phyloP scores from a whole-genome alignment of 2,888 invertebrate genomes.

The Mythimna loreyi region DNA sequence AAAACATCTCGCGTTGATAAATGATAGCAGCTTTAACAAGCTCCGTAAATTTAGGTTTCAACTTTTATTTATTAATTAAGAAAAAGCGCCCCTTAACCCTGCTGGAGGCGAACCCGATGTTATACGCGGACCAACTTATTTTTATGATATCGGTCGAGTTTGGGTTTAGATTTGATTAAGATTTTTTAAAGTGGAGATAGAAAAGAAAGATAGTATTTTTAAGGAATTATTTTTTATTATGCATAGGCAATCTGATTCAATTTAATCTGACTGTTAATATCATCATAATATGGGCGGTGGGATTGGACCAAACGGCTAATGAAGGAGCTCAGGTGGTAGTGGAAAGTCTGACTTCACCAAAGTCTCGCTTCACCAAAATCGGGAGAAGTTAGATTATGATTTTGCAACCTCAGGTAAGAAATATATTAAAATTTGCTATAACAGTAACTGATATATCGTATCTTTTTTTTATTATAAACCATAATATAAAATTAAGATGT shows the following conservation, averaged over 20 bases:
- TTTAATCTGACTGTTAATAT: no score
- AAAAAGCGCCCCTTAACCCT: constrained; percentile 39
- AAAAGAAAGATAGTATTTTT: background rate
- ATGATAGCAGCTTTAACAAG: constrained; percentile 49
- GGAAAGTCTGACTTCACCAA: no score
- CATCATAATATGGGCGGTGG: no score
- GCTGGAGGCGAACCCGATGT: constrained; percentile 17
- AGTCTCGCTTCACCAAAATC: no score
- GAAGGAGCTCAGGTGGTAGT: no score
- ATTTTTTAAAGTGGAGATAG: constrained; percentile 1
- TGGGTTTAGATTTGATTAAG: constrained; percentile 23
- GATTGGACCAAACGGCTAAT: no score
- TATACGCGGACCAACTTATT: constrained; percentile 41
- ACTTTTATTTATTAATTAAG: constrained; percentile 61
- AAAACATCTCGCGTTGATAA: constrained; percentile 60
- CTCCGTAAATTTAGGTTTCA: constrained; percentile 53
- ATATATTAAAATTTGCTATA: no score
- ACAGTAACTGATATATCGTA: no score
- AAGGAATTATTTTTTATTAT: no score
- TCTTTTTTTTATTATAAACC: background rate
- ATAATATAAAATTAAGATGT: background rate
- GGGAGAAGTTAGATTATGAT: no score
- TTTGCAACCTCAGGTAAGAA: no score
- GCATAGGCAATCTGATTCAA: no score
- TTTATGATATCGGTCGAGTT: constrained; percentile 42